These are phyloP conservation scores for Hesperia comma DNA, from an alignment of 2,888 invertebrate genomes.

Conservation along the genomic window DNA sequence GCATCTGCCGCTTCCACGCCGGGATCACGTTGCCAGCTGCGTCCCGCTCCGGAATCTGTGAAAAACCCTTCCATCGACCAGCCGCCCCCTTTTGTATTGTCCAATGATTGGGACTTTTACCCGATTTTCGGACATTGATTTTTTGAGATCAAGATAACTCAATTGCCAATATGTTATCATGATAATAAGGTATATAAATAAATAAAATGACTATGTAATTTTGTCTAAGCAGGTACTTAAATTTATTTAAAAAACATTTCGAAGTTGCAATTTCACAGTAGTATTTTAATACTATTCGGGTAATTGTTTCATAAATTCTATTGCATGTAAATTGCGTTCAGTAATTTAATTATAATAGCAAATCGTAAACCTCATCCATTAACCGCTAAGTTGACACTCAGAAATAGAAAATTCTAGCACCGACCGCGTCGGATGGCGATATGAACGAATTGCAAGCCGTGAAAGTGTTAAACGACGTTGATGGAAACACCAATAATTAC, in stretches of 20 bases:
- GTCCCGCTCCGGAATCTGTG: slow-evolving; percentile 94
- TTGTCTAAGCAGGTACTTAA: too few relatives aligned
- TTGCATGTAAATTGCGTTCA: too few relatives aligned
- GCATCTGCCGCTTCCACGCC: slow-evolving; percentile 97
- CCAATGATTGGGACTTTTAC: slow-evolving; percentile 41
- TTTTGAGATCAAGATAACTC: slow-evolving; percentile 2
- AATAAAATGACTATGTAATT: too few relatives aligned
- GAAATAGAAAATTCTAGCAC: slow-evolving; percentile 31
- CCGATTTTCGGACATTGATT: slow-evolving; percentile 40
- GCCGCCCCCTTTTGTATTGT: slow-evolving; percentile 59
- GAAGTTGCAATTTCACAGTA: slow-evolving; percentile 39
- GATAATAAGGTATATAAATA: too few relatives aligned
- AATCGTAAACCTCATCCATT: slow-evolving; percentile 8
- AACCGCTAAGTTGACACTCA: slow-evolving; percentile 19
- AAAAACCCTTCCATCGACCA: slow-evolving; percentile 79
- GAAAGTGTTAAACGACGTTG: slow-evolving; percentile 37
- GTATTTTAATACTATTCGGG: too few relatives aligned
- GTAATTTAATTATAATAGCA: neutral
- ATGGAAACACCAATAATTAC: slow-evolving; percentile 38
- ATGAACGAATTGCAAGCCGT: slow-evolving; percentile 31
- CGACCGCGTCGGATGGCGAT: slow-evolving; percentile 22
- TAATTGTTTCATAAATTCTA: too few relatives aligned
- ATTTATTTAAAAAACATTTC: slow-evolving; percentile 19
- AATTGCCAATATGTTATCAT: too few relatives aligned
- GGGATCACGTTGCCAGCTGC: slow-evolving; percentile 95